phyloP scores from a whole-genome alignment of 2,113 vertebrate genomes.

The Pollimyrus isidori region DNA sequence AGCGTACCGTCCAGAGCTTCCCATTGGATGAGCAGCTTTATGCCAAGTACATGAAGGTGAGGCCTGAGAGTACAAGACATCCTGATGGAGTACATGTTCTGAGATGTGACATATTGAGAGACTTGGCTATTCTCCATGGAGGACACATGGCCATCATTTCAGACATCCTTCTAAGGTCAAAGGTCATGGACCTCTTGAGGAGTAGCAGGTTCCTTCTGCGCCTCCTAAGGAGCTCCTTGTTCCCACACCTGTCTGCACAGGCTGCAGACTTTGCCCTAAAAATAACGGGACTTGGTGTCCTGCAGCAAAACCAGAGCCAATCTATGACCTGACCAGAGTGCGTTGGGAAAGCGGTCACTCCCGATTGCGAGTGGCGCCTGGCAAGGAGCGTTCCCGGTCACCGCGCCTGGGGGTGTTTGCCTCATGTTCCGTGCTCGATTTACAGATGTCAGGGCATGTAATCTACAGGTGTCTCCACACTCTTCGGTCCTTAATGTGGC shows the following conservation, averaged over 20 bases:
- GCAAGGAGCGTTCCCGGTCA: not conserved
- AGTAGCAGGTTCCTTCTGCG: not conserved
- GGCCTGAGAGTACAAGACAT: constrained; percentile 41
- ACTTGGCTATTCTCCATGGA: not conserved
- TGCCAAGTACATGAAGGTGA: constrained; percentile 98
- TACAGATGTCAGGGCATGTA: not conserved
- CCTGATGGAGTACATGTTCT: not conserved
- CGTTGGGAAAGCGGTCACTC: not conserved
- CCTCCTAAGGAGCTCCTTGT: not conserved
- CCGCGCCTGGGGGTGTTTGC: not conserved
- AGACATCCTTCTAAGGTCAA: not conserved
- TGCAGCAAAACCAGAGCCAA: not conserved
- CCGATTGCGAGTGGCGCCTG: too few species aligned
- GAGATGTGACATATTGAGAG: not conserved
- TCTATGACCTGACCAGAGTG: not conserved
- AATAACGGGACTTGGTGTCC: not conserved
- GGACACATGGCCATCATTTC: not conserved
- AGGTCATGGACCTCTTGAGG: not conserved
- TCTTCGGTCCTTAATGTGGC: not conserved
- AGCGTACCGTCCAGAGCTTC: constrained; percentile 96
- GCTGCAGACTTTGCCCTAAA: not conserved
- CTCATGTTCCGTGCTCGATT: not conserved
- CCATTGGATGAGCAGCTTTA: constrained; percentile 97
- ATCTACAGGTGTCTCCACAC: not conserved
- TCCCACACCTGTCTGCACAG: not conserved